Percentiles rank a stretch among this genome's conserved stretches.
Evolutionary conservation across 1,140 invertebrate genomes (phyloP).

Genomic region (Papilio xuthus): DNA sequence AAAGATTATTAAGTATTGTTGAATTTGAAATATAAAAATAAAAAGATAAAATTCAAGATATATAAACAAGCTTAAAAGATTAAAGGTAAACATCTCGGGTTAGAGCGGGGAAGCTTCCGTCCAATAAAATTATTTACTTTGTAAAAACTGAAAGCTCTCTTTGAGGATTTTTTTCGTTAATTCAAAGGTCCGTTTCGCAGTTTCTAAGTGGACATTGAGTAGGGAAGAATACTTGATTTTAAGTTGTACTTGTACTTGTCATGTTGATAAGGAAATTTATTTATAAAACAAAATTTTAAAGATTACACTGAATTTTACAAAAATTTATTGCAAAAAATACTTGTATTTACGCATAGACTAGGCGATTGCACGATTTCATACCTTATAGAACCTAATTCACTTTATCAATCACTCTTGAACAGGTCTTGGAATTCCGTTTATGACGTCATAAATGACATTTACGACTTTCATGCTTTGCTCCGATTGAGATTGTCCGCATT

Average conservation of each 20-base stretch:
- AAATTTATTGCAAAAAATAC: too few relatives aligned
- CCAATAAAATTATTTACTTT: constrained; percentile 16
- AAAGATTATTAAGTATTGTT: constrained; percentile 1
- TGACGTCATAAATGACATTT: constrained; percentile 3
- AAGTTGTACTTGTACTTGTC: not conserved
- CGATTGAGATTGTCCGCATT: not conserved
- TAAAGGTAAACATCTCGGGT: constrained; percentile 12
- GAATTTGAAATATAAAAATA: not conserved
- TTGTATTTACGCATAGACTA: not conserved
- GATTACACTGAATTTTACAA: not conserved
- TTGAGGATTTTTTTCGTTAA: constrained; percentile 2
- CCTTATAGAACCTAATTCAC: not conserved
- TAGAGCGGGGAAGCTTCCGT: not conserved
- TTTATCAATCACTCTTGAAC: not conserved
- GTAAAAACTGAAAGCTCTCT: constrained; percentile 19
- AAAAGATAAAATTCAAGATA: not conserved
- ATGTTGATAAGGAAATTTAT: not conserved
- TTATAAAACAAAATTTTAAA: not conserved
- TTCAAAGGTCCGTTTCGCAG: not conserved
- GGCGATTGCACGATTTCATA: not conserved
- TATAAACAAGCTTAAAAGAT: constrained; percentile 21
- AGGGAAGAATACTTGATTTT: not conserved
- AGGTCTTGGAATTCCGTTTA: not conserved
- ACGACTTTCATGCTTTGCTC: not conserved
- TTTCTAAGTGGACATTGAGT: constrained; percentile 4